Percentiles rank a stretch among this genome's conserved stretches.
These are phyloP conservation scores for Crotalus helleri DNA, from an alignment of 2,113 vertebrate genomes.

Conservation along the genomic window DNA sequence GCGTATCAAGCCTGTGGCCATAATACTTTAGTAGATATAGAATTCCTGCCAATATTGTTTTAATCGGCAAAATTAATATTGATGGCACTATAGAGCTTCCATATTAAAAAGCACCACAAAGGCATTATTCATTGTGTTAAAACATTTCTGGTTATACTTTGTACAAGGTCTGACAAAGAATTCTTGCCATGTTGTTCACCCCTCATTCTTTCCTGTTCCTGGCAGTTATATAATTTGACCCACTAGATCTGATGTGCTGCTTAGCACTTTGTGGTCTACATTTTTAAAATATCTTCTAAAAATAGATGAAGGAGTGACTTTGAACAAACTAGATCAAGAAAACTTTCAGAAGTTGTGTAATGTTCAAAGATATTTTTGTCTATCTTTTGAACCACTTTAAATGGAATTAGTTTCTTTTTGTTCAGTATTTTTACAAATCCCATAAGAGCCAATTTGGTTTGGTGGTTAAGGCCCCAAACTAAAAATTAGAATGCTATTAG, in stretches of 20 bases:
- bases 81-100: background rate
- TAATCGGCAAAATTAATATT: background rate
- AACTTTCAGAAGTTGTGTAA: constrained; percentile 9
- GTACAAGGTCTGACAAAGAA: background rate
- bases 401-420: background rate
- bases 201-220: constrained; percentile 44
- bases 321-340: constrained; percentile 24
- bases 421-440: background rate
- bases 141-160: background rate
- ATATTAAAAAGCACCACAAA: background rate
- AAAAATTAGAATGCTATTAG: background rate
- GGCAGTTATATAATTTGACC: constrained; percentile 20
- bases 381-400: background rate
- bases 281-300: constrained; percentile 27
- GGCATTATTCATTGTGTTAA: background rate
- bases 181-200: background rate
- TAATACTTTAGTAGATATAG: background rate
- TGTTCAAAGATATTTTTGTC: background rate
- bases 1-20: background rate
- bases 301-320: constrained; percentile 20
- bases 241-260: background rate
- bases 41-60: constrained; percentile 2
- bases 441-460: background rate
- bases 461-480: background rate
- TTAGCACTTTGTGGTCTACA: constrained; percentile 10